Percentiles rank a stretch among this genome's conserved stretches.
phyloP scores from a whole-genome alignment of 2,888 invertebrate species.

The Vannuccia rotundouncinata region DNA sequence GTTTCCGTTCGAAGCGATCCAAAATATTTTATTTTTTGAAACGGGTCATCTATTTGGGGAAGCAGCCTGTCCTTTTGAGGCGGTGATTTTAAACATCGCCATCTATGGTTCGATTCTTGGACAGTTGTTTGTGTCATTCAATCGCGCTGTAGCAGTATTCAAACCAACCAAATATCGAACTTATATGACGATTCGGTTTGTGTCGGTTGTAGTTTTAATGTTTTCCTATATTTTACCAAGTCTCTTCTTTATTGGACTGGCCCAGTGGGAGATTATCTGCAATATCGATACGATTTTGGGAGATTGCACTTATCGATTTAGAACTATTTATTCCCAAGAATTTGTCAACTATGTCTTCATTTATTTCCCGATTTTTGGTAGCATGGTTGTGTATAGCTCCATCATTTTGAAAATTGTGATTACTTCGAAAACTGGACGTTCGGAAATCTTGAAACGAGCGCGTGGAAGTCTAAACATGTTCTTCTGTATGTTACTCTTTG shows the following conservation, averaged over 20 bases:
- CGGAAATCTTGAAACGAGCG: too few species aligned
- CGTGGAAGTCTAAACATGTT: too few species aligned
- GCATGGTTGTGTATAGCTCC: background rate
- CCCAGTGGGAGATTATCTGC: background rate
- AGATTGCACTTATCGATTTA: background rate
- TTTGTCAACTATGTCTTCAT: background rate
- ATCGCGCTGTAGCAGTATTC: too few species aligned
- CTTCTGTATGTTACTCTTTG: background rate
- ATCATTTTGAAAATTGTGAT: too few species aligned
- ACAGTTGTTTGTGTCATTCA: too few species aligned
- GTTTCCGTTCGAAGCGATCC: background rate
- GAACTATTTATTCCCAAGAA: background rate
- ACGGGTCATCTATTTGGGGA: too few species aligned
- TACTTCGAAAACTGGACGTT: background rate
- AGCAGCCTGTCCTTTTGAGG: too few species aligned
- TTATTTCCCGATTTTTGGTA: background rate
- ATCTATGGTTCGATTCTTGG: too few species aligned
- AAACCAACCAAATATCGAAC: background rate
- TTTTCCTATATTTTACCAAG: background rate
- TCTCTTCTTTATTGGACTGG: background rate
- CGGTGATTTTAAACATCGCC: too few species aligned
- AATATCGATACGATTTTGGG: background rate
- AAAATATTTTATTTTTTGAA: background rate
- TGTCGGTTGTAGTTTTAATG: too few species aligned
- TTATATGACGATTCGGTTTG: background rate